Base-by-base conservation (phyloP, 2,888 invertebrate genomes). In the Ornithoptera alexandrae region DNA sequence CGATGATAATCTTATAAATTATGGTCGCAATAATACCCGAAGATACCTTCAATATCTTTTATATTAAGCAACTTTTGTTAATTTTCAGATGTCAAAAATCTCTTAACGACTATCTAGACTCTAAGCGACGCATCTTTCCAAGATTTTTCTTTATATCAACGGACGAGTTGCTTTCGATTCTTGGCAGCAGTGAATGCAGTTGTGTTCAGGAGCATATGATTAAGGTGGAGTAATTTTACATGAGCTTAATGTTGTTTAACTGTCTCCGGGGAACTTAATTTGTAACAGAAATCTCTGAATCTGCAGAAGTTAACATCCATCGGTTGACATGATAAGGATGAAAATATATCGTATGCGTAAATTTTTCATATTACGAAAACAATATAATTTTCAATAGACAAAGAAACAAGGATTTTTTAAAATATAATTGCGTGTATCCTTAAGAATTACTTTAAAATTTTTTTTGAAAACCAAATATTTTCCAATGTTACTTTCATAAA, bases 91-190 rank as follows among this genome's bases (percentile, higher is more conserved):
- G 98, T 85, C 98, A 98, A 86, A 98, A 98, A 84, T 97, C 98
- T 0, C 89, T 98, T 67, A 97, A 97, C 80, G 97, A 98, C 81
- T 98, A 98, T 84, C 90, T 98, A 74, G 97, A 97, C 84, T 95
- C 96, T 0, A 98, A 98, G 87, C 93, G 98, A 62, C 94, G 96
- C 72, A 94, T 97, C 73, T 98, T 98, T 85, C 97, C 98, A 3
- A 89, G 98, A 65, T 98, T 98, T 89, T 98, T 97, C 90, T 98
- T 98, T 86, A 97, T 98, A 81, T 98, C 98, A 4, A 98, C 98
- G 42, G 98, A 98, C 80, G 98, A 98, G 84, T 86, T 98, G 74
- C 93, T 98, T 10, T 96, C 97, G 2, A 97, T 98, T 77, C 93
- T 98, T 65, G 98, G 98, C 18, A 97, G 96, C 82, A 97, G 96